These are phyloP conservation scores for Sebastes flavidus DNA, from an alignment of 2,797 vertebrate species.

Conservation along the genomic window DNA sequence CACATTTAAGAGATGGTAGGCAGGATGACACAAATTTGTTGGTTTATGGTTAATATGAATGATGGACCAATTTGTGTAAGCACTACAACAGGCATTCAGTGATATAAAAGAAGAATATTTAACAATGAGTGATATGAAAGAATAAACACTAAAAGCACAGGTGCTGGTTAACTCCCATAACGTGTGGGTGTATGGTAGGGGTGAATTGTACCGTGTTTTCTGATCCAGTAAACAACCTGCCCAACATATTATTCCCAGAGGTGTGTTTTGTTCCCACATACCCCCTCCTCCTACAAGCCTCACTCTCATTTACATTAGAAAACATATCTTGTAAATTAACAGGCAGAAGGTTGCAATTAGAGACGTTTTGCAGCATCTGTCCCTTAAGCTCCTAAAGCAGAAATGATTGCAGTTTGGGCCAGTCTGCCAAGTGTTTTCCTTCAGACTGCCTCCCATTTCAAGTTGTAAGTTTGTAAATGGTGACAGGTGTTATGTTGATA, in stretches of 20 bases:
- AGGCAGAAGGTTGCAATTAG: constrained; percentile 69
- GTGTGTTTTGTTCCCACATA: constrained; percentile 21
- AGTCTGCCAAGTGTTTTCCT: constrained; percentile 51
- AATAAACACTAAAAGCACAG: constrained; percentile 11
- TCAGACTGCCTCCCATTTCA: constrained; percentile 51
- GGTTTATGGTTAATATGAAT: not conserved
- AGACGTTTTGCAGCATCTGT: constrained; percentile 75
- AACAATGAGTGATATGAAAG: constrained; percentile 1
- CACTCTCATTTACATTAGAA: constrained; percentile 63
- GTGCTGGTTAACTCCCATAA: constrained; percentile 6
- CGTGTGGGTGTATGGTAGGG: not conserved
- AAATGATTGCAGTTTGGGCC: constrained; percentile 58
- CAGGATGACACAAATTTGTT: constrained; percentile 4
- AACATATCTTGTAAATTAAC: constrained; percentile 60
- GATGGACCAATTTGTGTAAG: not conserved
- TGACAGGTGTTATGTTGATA: constrained; percentile 64
- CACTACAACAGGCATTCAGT: not conserved
- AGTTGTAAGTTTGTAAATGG: constrained; percentile 38
- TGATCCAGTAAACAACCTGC: constrained; percentile 32
- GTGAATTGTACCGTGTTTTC: constrained; percentile 15
- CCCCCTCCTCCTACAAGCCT: constrained; percentile 12
- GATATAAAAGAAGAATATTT: not conserved
- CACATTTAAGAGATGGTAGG: not conserved
- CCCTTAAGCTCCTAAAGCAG: constrained; percentile 60
- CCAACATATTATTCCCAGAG: constrained; percentile 33